Conservation (phyloP, 1,140 invertebrate genomes). For the Drosophila sp. region DNA sequence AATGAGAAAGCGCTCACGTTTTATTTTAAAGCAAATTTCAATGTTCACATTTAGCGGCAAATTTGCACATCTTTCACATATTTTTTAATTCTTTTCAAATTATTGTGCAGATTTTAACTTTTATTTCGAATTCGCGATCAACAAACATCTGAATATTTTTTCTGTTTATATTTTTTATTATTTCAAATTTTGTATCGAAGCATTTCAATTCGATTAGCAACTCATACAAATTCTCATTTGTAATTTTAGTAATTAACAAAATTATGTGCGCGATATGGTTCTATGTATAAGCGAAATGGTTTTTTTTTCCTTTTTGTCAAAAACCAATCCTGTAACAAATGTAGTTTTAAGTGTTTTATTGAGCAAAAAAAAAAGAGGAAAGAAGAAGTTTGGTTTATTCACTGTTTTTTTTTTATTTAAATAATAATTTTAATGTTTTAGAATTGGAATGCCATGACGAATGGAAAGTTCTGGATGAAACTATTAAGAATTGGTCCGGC, state of each 20-base stretch:
- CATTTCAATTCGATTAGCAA: slow-evolving; percentile 31
- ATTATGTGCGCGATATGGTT: slow-evolving; percentile 35
- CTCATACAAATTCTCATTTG: background rate
- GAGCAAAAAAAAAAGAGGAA: slow-evolving; percentile 66
- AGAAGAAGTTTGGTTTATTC: slow-evolving; percentile 25
- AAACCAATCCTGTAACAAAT: slow-evolving; percentile 68
- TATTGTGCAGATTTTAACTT: background rate
- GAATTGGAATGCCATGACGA: background rate
- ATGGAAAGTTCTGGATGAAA: too few species aligned
- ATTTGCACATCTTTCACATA: background rate
- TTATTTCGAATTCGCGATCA: slow-evolving; percentile 11
- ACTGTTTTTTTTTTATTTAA: background rate
- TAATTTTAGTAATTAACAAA: slow-evolving; percentile 11
- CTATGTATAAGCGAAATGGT: slow-evolving; percentile 30
- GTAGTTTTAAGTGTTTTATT: slow-evolving; percentile 76
- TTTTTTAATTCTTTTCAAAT: slow-evolving; percentile 8
- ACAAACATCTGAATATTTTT: slow-evolving; percentile 1
- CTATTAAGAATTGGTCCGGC: too few species aligned
- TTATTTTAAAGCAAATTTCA: background rate
- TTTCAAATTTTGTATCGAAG: slow-evolving; percentile 10
- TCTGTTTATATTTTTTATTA: background rate
- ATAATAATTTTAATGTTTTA: background rate
- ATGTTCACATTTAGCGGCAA: background rate
- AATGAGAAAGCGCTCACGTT: slow-evolving; percentile 55
- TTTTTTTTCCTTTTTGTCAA: slow-evolving; percentile 38